These are phyloP conservation scores for Sakesphorus luctuosus DNA, from an alignment of 2,113 vertebrate species.

Conservation along the genomic window DNA sequence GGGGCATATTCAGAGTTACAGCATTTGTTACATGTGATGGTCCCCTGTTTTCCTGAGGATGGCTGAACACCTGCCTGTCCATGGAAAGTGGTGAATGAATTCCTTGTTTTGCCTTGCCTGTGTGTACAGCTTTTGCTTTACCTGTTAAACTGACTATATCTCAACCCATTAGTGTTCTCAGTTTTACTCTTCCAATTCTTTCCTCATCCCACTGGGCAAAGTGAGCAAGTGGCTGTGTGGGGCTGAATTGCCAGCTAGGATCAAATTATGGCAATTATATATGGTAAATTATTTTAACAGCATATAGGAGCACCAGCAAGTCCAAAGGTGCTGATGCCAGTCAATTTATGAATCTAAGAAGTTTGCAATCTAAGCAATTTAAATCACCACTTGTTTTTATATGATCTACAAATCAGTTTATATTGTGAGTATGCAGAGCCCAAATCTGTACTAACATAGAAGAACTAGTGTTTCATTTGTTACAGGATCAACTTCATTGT, in stretches of 20 bases:
- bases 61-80: not conserved
- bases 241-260: not conserved
- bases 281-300: not conserved
- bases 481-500: not conserved
- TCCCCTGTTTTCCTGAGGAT: not conserved
- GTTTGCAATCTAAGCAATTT: not conserved
- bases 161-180: not conserved
- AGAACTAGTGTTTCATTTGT: not conserved
- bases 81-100: not conserved
- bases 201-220: not conserved
- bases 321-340: not conserved
- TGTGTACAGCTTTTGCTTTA: not conserved
- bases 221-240: not conserved
- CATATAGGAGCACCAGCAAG: not conserved
- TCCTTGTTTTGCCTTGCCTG: not conserved
- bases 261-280: not conserved
- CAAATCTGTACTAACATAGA: not conserved
- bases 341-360: not conserved
- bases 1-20: accelerated
- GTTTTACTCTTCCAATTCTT: not conserved
- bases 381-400: not conserved
- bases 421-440: not conserved
- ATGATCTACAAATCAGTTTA: not conserved
- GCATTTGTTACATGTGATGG: not conserved
- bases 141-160: not conserved